A percentile compares a stretch with the other conserved stretches of the same genome.
Conservation (phyloP, 1,140 invertebrate genomes). For the Zophobas atratus region DNA sequence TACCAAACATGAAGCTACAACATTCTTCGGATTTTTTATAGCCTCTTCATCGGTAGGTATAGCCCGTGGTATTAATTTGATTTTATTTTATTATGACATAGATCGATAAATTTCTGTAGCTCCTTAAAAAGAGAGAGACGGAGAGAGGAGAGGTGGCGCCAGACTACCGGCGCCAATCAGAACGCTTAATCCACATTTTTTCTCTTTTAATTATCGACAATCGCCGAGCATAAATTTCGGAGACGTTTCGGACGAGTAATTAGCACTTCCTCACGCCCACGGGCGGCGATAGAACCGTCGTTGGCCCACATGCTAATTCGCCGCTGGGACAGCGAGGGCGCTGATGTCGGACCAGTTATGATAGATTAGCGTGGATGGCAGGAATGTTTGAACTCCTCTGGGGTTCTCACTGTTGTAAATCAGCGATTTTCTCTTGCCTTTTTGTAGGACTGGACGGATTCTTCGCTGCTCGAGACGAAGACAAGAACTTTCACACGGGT, state of each 20-base stretch:
- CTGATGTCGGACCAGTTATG: constrained; percentile 4
- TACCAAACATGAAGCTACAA: constrained; percentile 44
- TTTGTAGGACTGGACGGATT: neutral
- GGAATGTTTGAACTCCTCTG: constrained; percentile 6
- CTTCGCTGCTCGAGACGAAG: neutral
- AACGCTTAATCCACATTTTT: constrained; percentile 23
- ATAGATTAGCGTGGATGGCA: constrained; percentile 4
- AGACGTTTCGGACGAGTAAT: neutral
- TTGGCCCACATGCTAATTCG: neutral
- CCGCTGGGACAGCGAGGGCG: constrained; percentile 10
- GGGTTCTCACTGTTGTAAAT: neutral
- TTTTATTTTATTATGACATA: constrained; percentile 47
- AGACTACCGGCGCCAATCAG: constrained; percentile 48
- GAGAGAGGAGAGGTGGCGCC: constrained; percentile 42
- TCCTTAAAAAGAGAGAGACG: constrained; percentile 38
- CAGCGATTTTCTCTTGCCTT: constrained; percentile 6
- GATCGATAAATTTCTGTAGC: constrained; percentile 45
- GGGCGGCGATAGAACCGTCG: neutral
- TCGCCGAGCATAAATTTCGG: constrained; percentile 10
- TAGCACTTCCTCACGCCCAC: constrained; percentile 6
- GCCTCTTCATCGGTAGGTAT: constrained; percentile 25
- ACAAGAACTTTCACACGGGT: no score
- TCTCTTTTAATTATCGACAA: constrained; percentile 18
- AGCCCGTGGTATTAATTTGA: constrained; percentile 44
- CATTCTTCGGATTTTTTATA: constrained; percentile 48